Conservation (phyloP, 2,888 invertebrate genomes). For the Achlya flavicornis region DNA sequence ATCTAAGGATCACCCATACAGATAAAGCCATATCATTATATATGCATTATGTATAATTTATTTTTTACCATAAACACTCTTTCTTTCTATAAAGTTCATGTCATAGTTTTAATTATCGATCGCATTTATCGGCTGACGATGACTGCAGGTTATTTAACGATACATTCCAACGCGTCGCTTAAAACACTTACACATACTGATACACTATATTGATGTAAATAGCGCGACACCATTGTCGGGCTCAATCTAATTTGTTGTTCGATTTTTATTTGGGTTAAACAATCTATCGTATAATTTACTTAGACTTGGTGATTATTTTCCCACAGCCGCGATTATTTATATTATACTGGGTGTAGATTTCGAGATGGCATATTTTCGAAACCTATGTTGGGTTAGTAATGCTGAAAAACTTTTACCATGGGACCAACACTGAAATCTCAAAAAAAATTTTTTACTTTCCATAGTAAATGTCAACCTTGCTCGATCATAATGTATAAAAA, state of each 20-base stretch:
- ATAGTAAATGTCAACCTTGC: no score
- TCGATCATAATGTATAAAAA: no score
- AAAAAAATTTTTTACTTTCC: no score
- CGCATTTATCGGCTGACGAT: constrained; percentile 23
- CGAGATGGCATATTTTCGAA: no score
- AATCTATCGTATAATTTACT: no score
- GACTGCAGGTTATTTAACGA: constrained; percentile 8
- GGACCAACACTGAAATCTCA: no score
- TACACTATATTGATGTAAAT: constrained; percentile 4
- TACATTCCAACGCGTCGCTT: constrained; percentile 8
- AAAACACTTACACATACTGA: background rate
- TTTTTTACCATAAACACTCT: background rate
- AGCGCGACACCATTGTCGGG: background rate
- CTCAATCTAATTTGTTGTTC: constrained; percentile 6
- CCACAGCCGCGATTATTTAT: background rate
- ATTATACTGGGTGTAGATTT: no score
- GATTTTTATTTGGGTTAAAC: background rate
- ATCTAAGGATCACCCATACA: no score
- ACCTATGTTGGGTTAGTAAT: no score
- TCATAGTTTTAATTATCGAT: constrained; percentile 34
- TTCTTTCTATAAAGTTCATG: constrained; percentile 23
- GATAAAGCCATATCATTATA: no score
- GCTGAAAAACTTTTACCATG: no score
- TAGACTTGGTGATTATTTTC: background rate
- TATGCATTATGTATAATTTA: no score